phyloP scores from a whole-genome alignment of 2,888 invertebrate species.

The Gari tellinella region DNA sequence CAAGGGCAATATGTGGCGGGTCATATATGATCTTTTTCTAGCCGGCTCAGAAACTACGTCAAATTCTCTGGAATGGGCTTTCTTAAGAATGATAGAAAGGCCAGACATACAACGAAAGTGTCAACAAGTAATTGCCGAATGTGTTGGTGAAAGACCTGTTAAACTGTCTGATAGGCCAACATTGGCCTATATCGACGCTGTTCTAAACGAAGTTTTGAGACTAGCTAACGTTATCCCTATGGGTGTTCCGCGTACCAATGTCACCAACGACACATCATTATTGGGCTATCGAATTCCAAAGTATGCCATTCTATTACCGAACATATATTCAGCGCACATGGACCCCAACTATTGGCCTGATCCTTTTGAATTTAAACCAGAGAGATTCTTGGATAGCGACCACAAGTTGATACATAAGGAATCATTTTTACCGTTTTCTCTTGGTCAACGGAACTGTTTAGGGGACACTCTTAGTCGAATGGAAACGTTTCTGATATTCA shows the following conservation, averaged over 20 bases:
- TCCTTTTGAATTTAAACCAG: slow-evolving; percentile 11
- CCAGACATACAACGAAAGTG: slow-evolving; percentile 65
- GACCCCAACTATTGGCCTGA: slow-evolving; percentile 12
- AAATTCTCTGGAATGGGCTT: slow-evolving; percentile 63
- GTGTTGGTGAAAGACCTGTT: slow-evolving; percentile 3
- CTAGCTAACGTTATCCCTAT: neutral
- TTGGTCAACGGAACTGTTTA: slow-evolving; percentile 11
- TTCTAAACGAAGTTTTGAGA: slow-evolving; percentile 4
- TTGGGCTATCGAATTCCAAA: slow-evolving; percentile 13
- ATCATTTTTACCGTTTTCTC: slow-evolving; percentile 4
- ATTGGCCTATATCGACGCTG: slow-evolving; percentile 10
- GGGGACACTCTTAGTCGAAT: slow-evolving; percentile 13
- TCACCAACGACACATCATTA: neutral
- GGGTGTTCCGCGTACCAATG: slow-evolving; percentile 6
- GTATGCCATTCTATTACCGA: neutral
- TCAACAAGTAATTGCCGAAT: slow-evolving; percentile 7
- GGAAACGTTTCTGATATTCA: slow-evolving; percentile 13
- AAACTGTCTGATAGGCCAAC: slow-evolving; percentile 8
- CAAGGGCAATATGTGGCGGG: slow-evolving; percentile 39
- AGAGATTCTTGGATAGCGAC: slow-evolving; percentile 2
- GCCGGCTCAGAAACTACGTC: slow-evolving; percentile 71
- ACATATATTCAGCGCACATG: slow-evolving; percentile 12
- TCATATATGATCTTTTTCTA: slow-evolving; percentile 64
- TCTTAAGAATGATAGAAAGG: slow-evolving; percentile 64
- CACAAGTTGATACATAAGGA: neutral